phyloP scores from a whole-genome alignment of 2,113 vertebrate genomes.

The Seriola rivoliana region DNA sequence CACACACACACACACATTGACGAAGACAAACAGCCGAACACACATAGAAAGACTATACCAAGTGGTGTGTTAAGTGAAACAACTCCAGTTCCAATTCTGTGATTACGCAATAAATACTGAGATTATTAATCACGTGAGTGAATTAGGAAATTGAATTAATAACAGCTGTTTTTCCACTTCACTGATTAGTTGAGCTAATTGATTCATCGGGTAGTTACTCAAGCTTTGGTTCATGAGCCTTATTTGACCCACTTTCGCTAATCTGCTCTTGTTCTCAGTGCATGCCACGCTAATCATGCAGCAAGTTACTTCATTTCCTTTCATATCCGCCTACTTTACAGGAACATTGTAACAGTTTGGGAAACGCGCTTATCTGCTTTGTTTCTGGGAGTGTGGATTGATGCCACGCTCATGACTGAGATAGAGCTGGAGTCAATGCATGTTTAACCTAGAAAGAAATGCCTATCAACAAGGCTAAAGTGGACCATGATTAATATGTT shows the following conservation, averaged over 20 bases:
- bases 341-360: background rate
- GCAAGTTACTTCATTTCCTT: background rate
- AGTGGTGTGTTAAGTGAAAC: background rate
- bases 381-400: background rate
- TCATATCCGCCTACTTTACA: background rate
- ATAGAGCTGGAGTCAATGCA: background rate
- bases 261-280: background rate
- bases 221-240: background rate
- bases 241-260: background rate
- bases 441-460: background rate
- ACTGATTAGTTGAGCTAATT: conserved; percentile 3
- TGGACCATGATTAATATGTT: background rate
- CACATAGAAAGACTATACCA: background rate
- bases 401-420: background rate
- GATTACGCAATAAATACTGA: background rate
- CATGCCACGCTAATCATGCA: background rate
- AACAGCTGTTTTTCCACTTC: background rate
- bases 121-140: background rate
- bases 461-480: no score
- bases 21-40: background rate
- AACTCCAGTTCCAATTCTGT: background rate
- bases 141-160: background rate
- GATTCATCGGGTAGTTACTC: background rate
- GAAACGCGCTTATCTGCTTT: background rate
- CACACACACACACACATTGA: background rate